Evolutionary conservation across 2,888 invertebrate species (phyloP), one percentile per base, ranked within the genome.

Genomic region (Heliothis peltigera): DNA sequence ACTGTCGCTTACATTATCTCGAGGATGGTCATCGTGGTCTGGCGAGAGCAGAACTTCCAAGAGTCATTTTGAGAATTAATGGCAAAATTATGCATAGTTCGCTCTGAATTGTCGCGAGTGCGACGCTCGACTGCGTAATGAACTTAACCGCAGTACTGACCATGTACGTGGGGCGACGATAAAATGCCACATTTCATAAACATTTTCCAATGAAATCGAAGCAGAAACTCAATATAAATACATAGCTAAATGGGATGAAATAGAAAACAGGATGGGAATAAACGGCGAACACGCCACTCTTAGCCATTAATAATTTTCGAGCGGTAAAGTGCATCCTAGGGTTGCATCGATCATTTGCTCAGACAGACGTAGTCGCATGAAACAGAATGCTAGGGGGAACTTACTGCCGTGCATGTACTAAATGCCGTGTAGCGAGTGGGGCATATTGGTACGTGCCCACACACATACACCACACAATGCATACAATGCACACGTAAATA

Each of bases 41-140:
- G 89, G 89, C 87, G 81, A 85, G 84, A 84, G 84, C 84, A 92
- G 90, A 90, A 92, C 89, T 92, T 91, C 88, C 86, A 91, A 90
- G 90, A 91, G 91, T 91, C 86, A 92, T 93, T 94, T 92, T 83
- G 88, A 89, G 88, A 91, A 93, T 93, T 93, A 93, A 93, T 94
- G 91, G 90, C 72, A 90, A 89, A 92, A 93, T 94, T 94, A 94
- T 94, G 91, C 92, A 93, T 91, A 91, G 90, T 87, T 87, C 88
- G 89, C 87, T 92, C 90, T 90, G 89, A 92, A 92, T 91, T 90
- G 93, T 91, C 89, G 91, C 84, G 83, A 86, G 82, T 87, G 83
- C 87, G 89, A 88, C 86, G 86, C 80, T 86, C 83, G 91, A 91
- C 89, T 92, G 86, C 89, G 88, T 90, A 92, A 93, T 93, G 91